Conservation (phyloP, 37 sponge, comb jelly and placozoan genomes). For the Ephydatia muelleri region DNA sequence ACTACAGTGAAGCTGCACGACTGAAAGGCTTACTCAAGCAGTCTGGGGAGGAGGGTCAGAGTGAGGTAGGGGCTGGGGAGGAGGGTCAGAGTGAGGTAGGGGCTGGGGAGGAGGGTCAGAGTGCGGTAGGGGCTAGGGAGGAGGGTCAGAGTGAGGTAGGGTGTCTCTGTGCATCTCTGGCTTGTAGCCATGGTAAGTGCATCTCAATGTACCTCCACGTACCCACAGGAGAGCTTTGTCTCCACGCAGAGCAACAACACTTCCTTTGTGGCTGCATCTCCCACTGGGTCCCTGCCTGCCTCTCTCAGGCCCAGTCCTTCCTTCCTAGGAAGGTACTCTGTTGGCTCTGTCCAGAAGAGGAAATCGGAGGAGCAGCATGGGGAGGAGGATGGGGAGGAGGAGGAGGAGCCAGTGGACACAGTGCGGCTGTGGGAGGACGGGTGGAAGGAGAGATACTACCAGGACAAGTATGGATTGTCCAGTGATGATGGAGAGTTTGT, state of each 20-base stretch:
- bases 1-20: constrained; percentile 58
- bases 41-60: too few relatives aligned
- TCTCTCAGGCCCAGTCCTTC: background rate
- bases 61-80: too few relatives aligned
- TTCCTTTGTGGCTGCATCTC: background rate
- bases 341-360: constrained; percentile 43
- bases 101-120: too few relatives aligned
- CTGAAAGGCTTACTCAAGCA: constrained; percentile 38
- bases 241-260: background rate
- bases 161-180: too few relatives aligned
- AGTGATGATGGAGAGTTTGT: constrained; percentile 79
- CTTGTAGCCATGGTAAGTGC: too few relatives aligned
- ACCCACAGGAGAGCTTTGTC: background rate
- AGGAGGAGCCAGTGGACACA: constrained; percentile 47
- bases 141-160: too few relatives aligned
- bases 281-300: background rate
- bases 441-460: constrained; percentile 95
- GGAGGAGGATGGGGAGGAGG: background rate
- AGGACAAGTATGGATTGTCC: constrained; percentile 88
- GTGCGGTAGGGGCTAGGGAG: too few relatives aligned
- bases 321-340: constrained; percentile 4
- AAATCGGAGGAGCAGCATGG: constrained; percentile 4
- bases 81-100: too few relatives aligned
- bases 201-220: background rate
- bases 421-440: constrained; percentile 96